A percentile compares a stretch with the other conserved stretches of the same genome.
These are phyloP conservation scores for Myzus persicae DNA, from an alignment of 1,140 invertebrate genomes.

Conservation along the genomic window DNA sequence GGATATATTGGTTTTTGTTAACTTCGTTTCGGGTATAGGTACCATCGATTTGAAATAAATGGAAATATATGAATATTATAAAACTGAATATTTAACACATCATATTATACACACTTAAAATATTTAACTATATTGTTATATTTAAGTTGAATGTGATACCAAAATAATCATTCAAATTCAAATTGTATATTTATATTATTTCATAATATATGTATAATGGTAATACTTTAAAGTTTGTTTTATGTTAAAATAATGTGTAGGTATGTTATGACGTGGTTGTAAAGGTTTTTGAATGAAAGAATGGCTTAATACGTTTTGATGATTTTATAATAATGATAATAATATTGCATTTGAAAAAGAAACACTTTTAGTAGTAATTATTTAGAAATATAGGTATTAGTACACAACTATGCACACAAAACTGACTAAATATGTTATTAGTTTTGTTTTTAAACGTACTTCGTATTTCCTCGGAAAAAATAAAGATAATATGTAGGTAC, in stretches of 20 bases:
- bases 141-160: not conserved
- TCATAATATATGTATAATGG: not conserved
- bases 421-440: fast-evolving
- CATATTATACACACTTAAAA: not conserved
- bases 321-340: not conserved
- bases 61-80: not conserved
- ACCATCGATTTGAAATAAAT: not conserved
- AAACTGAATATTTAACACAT: not conserved
- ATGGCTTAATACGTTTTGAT: not conserved
- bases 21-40: not conserved
- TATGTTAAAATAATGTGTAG: not conserved
- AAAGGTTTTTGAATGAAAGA: not conserved
- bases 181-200: not conserved
- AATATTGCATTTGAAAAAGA: not conserved
- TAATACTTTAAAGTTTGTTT: not conserved
- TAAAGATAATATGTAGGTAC: not conserved
- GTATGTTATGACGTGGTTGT: not conserved
- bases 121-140: not conserved
- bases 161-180: not conserved
- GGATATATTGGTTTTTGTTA: not conserved
- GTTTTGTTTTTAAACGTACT: not conserved
- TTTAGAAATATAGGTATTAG: not conserved
- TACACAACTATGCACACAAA: not conserved
- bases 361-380: not conserved
- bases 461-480: not conserved